Evolutionary conservation across 2,113 vertebrate species (phyloP), one percentile per base, ranked within the genome.

Genomic region (Proterorhinus semilunaris): DNA sequence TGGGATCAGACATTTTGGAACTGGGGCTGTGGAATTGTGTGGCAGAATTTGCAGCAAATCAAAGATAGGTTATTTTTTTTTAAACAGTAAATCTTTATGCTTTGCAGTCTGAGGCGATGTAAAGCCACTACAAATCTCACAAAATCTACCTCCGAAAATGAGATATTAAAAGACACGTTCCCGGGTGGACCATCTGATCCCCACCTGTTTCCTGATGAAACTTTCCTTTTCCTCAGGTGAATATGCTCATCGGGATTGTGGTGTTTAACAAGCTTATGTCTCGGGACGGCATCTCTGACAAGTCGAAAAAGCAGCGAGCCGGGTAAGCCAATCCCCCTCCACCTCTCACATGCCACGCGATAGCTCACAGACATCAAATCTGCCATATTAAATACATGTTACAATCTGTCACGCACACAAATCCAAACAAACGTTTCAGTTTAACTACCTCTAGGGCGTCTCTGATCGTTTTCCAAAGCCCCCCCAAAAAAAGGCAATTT

Each of bases 221-320:
- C 12, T 47, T 46, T 17, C 11, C 17, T 10, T 63, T 88, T 47
- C 71, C 72, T 54, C 89, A 99, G 98, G 96, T 99, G 84, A 99
- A 99, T 83, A 99, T 99, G 98, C 93, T 99, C 62, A 97, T 99
- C 1, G 98, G 98, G 68, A 99, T 99, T 65, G 96, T 99, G 64
- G 96, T 99, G 59, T 99, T 99, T 91, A 99, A 99, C 92, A 99
- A 99, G 89, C 96, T 99, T 83, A 98, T 99, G 97, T 94, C 97
- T 64, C 94, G 96, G 0, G 98, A 99, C 0, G 97, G 98, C 84
- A 98, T 99, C 91, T 98, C 98, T 52, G 98, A 99, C 94, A 99
- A 99, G 87, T 98, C 97, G 75, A 98, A 98, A 94, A 99, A 99
- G 93, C 98, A 99, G 87, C 92, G 96, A 90, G 98, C 97, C 2